Percentiles rank a stretch among this genome's conserved stretches.
Evolutionary conservation across 2,113 vertebrate species (phyloP).

Genomic region (Chamaea fasciata): DNA sequence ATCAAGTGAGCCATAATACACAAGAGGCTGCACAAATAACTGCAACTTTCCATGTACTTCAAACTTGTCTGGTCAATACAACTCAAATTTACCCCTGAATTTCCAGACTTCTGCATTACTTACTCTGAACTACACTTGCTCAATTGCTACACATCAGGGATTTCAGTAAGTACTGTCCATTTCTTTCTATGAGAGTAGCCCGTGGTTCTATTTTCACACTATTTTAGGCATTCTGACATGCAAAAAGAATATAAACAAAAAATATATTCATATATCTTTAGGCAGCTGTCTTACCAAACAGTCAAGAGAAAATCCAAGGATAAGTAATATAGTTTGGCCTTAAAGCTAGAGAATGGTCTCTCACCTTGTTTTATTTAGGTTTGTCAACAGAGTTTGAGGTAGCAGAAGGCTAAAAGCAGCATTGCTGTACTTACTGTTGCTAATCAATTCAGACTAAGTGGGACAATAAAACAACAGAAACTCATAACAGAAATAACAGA

Average conservation of each 20-base stretch:
- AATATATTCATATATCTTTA: background rate
- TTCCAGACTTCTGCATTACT: background rate
- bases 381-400: background rate
- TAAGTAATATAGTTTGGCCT: background rate
- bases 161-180: accelerated
- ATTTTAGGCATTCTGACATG: background rate
- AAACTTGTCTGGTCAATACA: background rate
- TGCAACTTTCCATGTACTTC: background rate
- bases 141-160: background rate
- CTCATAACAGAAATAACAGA: background rate
- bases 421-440: background rate
- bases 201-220: background rate
- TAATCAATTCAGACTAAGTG: background rate
- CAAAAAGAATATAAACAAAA: background rate
- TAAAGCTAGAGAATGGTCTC: background rate
- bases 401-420: background rate
- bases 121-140: background rate
- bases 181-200: background rate
- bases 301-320: background rate
- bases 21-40: background rate
- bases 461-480: background rate
- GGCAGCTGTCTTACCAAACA: background rate
- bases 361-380: background rate
- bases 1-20: background rate
- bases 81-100: background rate